Evolutionary conservation across 2,113 vertebrate species (phyloP).

Genomic region (Barnardius zonarius): DNA sequence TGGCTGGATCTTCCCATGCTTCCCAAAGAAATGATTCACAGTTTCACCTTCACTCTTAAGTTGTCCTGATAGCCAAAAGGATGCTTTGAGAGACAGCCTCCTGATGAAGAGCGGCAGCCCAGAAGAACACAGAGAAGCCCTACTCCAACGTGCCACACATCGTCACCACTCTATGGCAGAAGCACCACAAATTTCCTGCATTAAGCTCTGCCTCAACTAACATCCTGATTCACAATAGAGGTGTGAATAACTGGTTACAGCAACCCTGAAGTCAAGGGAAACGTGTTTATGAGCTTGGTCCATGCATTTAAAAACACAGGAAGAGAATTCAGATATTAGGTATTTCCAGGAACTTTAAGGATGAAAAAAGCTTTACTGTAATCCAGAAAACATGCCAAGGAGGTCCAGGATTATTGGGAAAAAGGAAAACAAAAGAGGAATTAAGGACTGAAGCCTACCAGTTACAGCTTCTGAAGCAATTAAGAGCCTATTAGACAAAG

Average conservation of each 20-base stretch:
- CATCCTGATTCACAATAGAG: not conserved
- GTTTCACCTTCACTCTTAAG: not conserved
- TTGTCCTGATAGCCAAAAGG: not conserved
- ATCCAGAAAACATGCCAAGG: not conserved
- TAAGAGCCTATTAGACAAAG: not conserved
- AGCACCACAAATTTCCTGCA: not conserved
- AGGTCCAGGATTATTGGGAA: not conserved
- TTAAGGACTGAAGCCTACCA: not conserved
- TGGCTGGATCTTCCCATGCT: not conserved
- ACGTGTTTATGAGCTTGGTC: fast-evolving
- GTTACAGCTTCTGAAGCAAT: not conserved
- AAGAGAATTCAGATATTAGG: not conserved
- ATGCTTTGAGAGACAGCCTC: not conserved
- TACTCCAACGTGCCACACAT: fast-evolving
- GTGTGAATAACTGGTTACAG: not conserved
- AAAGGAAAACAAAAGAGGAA: not conserved
- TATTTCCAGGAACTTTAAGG: not conserved
- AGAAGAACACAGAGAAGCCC: not conserved
- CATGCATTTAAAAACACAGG: not conserved
- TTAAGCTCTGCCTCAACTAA: not conserved
- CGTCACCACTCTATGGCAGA: not conserved
- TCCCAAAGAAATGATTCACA: not conserved
- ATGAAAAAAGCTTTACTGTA: not conserved
- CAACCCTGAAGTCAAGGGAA: not conserved
- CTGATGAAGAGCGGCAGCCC: not conserved